Conservation (phyloP, 2,113 vertebrate species). For the Romanogobio albipinnatus region DNA sequence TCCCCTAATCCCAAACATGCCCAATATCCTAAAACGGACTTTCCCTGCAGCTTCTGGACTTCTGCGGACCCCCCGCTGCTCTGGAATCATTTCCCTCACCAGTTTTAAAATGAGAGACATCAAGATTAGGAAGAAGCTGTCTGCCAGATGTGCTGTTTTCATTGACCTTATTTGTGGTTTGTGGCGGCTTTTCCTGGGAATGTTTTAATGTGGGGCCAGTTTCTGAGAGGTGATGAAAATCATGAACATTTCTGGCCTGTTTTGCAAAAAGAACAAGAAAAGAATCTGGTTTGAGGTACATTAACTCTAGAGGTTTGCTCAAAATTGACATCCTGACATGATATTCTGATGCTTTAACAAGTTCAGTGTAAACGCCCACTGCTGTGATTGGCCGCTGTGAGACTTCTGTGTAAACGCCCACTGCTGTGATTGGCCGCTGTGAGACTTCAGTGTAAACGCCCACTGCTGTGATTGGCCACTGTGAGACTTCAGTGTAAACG, state of each 20-base stretch:
- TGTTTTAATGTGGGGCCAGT: not conserved
- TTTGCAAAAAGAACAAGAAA: not conserved
- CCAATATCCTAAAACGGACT: not conserved
- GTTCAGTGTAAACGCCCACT: not conserved
- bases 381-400: no score
- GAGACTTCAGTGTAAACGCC: no score
- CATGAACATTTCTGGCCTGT: not conserved
- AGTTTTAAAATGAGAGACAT: constrained; percentile 31
- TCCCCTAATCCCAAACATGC: not conserved
- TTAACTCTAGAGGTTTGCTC: not conserved
- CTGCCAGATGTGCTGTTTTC: constrained; percentile 44
- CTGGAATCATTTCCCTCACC: constrained; percentile 4
- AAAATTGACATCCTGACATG: not conserved
- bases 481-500: no score
- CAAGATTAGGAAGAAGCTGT: constrained; percentile 37
- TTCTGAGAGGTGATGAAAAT: constrained; percentile 7
- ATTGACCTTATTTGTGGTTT: constrained; percentile 40
- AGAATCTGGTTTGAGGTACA: not conserved
- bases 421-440: no score
- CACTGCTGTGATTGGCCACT: no score
- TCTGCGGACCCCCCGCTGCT: constrained; percentile 25
- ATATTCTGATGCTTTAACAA: not conserved
- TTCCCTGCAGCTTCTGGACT: not conserved
- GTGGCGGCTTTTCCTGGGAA: not conserved
- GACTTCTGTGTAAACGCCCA: no score